phyloP scores from a whole-genome alignment of 2,888 invertebrate genomes.

The Clanis bilineata region DNA sequence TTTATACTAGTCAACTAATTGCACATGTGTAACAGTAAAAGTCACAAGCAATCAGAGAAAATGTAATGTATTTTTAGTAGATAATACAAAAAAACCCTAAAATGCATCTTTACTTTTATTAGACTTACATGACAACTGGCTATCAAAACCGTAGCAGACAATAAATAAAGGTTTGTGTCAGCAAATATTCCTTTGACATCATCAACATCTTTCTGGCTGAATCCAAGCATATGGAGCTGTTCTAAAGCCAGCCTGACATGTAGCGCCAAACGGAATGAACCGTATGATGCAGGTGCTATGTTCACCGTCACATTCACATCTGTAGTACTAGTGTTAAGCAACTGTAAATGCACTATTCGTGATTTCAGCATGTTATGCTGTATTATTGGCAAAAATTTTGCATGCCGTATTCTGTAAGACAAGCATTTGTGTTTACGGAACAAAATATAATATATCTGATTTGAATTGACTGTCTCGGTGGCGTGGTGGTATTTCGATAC shows the following conservation, averaged over 20 bases:
- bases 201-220: constrained; percentile 96
- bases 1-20: no score
- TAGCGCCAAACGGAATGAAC: constrained; percentile 88
- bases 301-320: constrained; percentile 86
- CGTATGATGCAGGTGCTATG: constrained; percentile 90
- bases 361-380: constrained; percentile 92
- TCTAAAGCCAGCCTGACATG: constrained; percentile 89
- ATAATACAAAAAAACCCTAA: no score
- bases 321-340: constrained; percentile 82
- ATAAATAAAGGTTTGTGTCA: constrained; percentile 95
- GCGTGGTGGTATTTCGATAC: no score
- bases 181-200: constrained; percentile 98
- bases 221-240: constrained; percentile 89
- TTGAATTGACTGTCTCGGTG: no score
- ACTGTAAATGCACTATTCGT: constrained; percentile 87
- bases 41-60: no score
- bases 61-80: no score
- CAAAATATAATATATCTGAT: no score
- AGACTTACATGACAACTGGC: constrained; percentile 96
- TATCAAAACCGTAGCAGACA: constrained; percentile 94
- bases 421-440: no score
- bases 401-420: constrained; percentile 80
- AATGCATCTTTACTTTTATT: no score
- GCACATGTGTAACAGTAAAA: no score
- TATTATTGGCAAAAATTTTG: constrained; percentile 91